Conservation (phyloP, 2,888 invertebrate genomes). For the Anoncus sp. region DNA sequence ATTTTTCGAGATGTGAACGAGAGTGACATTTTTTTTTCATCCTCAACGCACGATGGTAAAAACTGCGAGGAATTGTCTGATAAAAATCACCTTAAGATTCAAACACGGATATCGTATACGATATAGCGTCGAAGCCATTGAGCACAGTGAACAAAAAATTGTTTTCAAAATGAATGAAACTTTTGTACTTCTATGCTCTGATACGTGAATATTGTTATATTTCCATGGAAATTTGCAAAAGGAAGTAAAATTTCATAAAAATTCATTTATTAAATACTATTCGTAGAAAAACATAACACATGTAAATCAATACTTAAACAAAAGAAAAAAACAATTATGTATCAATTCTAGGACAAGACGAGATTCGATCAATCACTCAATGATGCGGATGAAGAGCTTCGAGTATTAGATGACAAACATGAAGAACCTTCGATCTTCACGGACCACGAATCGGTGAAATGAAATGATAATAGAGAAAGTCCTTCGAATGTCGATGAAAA, state of each 20-base stretch:
- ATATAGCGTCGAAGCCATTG: too few species aligned
- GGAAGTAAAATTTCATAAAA: too few species aligned
- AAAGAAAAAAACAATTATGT: not conserved
- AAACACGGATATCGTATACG: too few species aligned
- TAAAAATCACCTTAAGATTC: too few species aligned
- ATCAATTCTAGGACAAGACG: constrained; percentile 71
- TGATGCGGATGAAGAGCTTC: constrained; percentile 45
- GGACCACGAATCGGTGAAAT: constrained; percentile 76
- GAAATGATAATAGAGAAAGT: not conserved
- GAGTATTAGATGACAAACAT: constrained; percentile 26
- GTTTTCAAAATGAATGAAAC: too few species aligned
- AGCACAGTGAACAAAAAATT: too few species aligned
- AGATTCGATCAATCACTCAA: constrained; percentile 75
- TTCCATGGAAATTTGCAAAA: too few species aligned
- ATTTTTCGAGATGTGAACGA: constrained; percentile 34
- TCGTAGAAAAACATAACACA: too few species aligned
- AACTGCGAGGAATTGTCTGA: not conserved
- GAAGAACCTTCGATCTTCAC: constrained; percentile 71
- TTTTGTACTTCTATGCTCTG: too few species aligned
- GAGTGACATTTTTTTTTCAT: constrained; percentile 1
- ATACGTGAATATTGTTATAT: too few species aligned
- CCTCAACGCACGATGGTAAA: not conserved
- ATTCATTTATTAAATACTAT: too few species aligned
- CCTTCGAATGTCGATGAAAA: not conserved
- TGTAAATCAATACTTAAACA: too few species aligned